A percentile compares a stretch with the other conserved stretches of the same genome.
These are phyloP conservation scores for Hypothenemus hampei DNA, from an alignment of 1,140 invertebrate genomes.

Conservation along the genomic window DNA sequence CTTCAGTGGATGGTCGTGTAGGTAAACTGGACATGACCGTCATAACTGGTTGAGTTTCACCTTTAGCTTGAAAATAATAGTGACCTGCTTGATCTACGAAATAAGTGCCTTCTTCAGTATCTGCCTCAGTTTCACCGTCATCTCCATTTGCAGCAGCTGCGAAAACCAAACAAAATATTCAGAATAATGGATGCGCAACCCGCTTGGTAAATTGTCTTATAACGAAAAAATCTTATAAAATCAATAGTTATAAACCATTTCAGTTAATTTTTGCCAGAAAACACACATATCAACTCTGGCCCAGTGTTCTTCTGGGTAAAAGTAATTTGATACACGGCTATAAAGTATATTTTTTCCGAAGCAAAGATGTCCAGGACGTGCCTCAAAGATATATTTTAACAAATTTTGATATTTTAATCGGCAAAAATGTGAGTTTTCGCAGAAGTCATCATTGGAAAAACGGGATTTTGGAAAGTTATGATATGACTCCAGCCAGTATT, in stretches of 20 bases:
- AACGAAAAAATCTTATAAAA: background rate
- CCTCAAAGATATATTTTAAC: slow-evolving; percentile 7
- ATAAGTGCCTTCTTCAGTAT: slow-evolving; percentile 59
- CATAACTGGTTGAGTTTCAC: slow-evolving; percentile 59
- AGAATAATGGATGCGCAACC: background rate
- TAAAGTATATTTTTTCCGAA: slow-evolving; percentile 28
- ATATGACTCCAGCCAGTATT: background rate
- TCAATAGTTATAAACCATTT: slow-evolving; percentile 29
- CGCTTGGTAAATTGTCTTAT: slow-evolving; percentile 7
- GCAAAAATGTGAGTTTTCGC: slow-evolving; percentile 22
- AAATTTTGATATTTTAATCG: slow-evolving; percentile 11
- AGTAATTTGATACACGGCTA: slow-evolving; percentile 7
- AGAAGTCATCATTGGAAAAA: slow-evolving; percentile 15
- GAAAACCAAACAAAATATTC: background rate
- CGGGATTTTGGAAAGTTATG: slow-evolving; percentile 14
- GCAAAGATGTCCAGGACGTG: slow-evolving; percentile 23
- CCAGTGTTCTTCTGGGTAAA: slow-evolving; percentile 13
- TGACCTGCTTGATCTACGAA: slow-evolving; percentile 73
- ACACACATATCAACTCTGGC: slow-evolving; percentile 20
- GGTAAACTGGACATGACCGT: slow-evolving; percentile 47
- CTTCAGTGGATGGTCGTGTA: slow-evolving; percentile 40
- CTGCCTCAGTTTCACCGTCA: slow-evolving; percentile 51
- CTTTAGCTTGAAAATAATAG: slow-evolving; percentile 68
- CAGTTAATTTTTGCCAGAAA: slow-evolving; percentile 27
- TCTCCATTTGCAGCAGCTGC: background rate